Conservation (phyloP, 2,113 vertebrate genomes). For the Camelus dromedarius region DNA sequence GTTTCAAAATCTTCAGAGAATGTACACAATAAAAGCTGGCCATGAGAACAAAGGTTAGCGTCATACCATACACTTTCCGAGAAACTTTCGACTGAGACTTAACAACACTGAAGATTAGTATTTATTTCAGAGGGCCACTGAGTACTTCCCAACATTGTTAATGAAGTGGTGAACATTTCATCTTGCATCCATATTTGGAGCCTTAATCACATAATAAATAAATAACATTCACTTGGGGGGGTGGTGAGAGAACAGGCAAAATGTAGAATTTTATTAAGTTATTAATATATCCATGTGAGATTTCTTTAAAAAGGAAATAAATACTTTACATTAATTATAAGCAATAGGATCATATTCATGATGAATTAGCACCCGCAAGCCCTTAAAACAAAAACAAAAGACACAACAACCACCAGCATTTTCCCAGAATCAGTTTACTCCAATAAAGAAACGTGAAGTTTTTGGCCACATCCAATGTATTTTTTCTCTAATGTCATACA, state of each 20-base stretch:
- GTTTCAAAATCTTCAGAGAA: constrained; percentile 42
- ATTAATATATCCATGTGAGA: not conserved
- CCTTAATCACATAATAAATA: constrained; percentile 24
- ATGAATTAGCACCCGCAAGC: not conserved
- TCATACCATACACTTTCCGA: not conserved
- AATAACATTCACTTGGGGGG: not conserved
- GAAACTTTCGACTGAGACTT: constrained; percentile 43
- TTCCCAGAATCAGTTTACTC: not conserved
- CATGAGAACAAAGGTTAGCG: constrained; percentile 35
- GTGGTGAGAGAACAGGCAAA: not conserved
- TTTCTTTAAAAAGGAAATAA: constrained; percentile 21
- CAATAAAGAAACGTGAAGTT: not conserved
- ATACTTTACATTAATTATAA: constrained; percentile 39
- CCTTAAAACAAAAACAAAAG: not conserved
- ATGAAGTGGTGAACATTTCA: not conserved
- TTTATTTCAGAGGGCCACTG: constrained; percentile 51
- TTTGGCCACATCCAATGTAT: not conserved
- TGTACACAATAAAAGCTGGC: constrained; percentile 34
- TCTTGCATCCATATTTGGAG: not conserved
- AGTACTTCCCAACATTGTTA: constrained; percentile 40
- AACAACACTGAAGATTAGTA: constrained; percentile 40
- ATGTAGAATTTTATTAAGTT: constrained; percentile 5
- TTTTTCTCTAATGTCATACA: not conserved
- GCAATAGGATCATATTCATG: constrained; percentile 30
- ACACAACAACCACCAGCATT: not conserved